A percentile compares a stretch with the other conserved stretches of the same genome.
Conservation (phyloP, 2,888 invertebrate species). For the Ferrisia virgata region DNA sequence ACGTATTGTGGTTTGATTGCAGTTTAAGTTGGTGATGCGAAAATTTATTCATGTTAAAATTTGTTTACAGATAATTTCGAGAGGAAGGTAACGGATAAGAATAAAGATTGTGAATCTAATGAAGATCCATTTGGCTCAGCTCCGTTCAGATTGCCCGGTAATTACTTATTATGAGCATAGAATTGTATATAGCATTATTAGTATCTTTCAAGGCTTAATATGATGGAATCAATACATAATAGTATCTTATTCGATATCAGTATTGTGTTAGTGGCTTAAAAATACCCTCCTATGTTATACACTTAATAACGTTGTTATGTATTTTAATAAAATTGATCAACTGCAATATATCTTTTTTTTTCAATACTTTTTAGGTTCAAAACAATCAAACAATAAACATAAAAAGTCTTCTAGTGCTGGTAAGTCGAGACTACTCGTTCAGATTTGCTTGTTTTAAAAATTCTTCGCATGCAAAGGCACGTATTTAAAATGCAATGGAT, state of each 20-base stretch:
- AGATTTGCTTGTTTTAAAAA: neutral
- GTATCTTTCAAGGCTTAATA: neutral
- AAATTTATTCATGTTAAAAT: neutral
- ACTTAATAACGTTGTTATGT: neutral
- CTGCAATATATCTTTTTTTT: neutral
- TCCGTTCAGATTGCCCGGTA: constrained; percentile 72
- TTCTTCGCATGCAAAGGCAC: neutral
- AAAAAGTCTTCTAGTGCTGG: constrained; percentile 42
- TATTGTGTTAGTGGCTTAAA: neutral
- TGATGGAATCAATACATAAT: constrained; percentile 1
- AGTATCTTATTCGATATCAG: constrained; percentile 12
- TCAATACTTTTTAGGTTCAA: constrained; percentile 36
- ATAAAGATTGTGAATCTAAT: constrained; percentile 37
- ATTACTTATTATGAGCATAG: constrained; percentile 49
- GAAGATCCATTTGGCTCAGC: constrained; percentile 80
- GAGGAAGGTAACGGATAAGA: neutral
- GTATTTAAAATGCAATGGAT: neutral
- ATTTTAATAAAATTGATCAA: constrained; percentile 25
- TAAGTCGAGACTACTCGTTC: constrained; percentile 3
- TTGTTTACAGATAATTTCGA: constrained; percentile 44
- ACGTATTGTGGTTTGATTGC: too few relatives aligned
- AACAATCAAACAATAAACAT: constrained; percentile 38
- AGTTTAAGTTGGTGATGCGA: neutral
- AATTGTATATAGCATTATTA: constrained; percentile 6
- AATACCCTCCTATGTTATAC: neutral